Evolutionary conservation across 1,140 invertebrate genomes (phyloP), one percentile per base, ranked within the genome.

Genomic region (Drosophila ficusphila): DNA sequence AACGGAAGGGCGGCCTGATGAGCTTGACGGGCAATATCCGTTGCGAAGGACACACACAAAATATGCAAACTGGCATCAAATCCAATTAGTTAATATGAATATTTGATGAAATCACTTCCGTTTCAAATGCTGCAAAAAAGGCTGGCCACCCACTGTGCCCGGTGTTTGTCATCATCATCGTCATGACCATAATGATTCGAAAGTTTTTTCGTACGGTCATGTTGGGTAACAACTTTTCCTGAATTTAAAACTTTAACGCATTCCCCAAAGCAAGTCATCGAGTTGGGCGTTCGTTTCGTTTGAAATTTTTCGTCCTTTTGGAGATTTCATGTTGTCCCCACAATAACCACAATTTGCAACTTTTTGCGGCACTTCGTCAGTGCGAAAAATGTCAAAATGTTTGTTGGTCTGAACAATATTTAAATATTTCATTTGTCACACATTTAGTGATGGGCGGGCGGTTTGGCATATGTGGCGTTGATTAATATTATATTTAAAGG

Each of bases 81-180:
- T 88, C 82, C 81, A 86, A 86, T 86, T 86, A 88, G 81, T 86
- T 86, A 86, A 82, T 88, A 86, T 86, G 81, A 88, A 86, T 88
- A 82, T 86, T 86, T 86, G 82, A 86, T 86, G 81, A 86, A 86
- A 88, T 88, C 81, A 75, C 73, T 71, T 86, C 81, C 82, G 82
- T 68, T 88, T 71, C 77, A 77, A 88, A 88, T 88, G 64, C 60
- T 61, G 53, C 51, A 77, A 73, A 77, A 39, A 76, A 57, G 39
- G 41, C 16, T 58, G 29, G 31, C 34, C 11, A 16, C 42, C 31
- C 75, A 25, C 5, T 31, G 54, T 42, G 49, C 56, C 71, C 41
- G 51, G 46, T 44, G 62, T 34, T 38, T 36, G 39, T 47, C 33
- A 57, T 57, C 44, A 51, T 52, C 52, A 74, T 46, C 19, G 46